A percentile compares a stretch with the other conserved stretches of the same genome.
These are phyloP conservation scores for Podargus strigoides DNA, from an alignment of 2,797 vertebrate genomes.

Conservation along the genomic window DNA sequence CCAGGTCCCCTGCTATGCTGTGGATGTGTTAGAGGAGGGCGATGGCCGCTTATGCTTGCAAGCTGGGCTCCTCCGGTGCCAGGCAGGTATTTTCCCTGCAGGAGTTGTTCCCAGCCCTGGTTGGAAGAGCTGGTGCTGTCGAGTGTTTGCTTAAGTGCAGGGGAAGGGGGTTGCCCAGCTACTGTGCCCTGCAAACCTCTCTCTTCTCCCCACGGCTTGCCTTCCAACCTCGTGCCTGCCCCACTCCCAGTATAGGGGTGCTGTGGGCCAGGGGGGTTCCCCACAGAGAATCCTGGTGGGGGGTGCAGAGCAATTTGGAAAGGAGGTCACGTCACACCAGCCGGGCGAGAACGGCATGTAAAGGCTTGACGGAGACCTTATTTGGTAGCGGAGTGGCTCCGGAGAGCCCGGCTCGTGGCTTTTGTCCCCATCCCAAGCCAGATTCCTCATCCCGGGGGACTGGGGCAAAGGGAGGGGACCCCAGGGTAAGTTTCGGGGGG, in stretches of 20 bases:
- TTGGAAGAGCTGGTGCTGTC: not conserved
- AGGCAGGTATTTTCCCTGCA: not conserved
- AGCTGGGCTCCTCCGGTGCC: not conserved
- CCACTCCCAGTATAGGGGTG: accelerated
- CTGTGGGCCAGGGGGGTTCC: not conserved
- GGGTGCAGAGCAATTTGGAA: not conserved
- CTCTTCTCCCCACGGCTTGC: not conserved
- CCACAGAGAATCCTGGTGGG: not conserved
- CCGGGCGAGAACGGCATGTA: conserved; percentile 20
- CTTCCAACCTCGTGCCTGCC: not conserved
- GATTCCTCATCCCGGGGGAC: not conserved
- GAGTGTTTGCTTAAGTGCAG: not conserved
- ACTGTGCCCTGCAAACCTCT: not conserved
- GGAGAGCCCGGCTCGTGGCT: not conserved
- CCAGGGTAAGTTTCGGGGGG: not conserved
- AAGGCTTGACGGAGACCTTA: conserved; percentile 34
- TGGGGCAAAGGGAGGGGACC: not conserved
- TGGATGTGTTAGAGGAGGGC: not conserved
- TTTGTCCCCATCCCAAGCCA: not conserved
- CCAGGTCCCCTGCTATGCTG: not conserved
- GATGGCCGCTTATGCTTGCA: not conserved
- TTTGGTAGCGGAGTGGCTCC: conserved; percentile 22
- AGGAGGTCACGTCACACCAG: not conserved
- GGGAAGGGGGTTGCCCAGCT: not conserved
- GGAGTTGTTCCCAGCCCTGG: not conserved